phyloP scores from a whole-genome alignment of 2,797 vertebrate species.

The Acropternis orthonyx region DNA sequence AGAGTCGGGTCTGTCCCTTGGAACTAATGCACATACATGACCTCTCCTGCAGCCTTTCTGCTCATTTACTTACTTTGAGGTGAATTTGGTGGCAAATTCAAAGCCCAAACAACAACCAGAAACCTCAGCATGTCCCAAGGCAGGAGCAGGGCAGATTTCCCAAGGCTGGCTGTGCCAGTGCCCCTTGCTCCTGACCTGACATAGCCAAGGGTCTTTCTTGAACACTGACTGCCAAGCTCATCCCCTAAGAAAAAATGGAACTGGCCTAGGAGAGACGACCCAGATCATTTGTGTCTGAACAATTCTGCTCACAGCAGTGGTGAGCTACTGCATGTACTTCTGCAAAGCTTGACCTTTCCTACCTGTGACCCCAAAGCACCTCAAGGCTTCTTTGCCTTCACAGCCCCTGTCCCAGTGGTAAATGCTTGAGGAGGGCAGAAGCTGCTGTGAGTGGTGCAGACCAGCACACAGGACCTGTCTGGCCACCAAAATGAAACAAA shows the following conservation, averaged over 20 bases:
- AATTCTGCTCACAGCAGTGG: not conserved
- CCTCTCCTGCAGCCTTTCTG: not conserved
- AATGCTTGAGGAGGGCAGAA: not conserved
- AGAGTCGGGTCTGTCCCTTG: not conserved
- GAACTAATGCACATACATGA: not conserved
- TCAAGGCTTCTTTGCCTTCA: not conserved
- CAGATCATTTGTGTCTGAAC: not conserved
- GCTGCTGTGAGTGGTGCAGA: accelerated
- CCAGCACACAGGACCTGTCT: not conserved
- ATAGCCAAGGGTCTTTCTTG: not conserved
- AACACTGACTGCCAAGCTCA: not conserved
- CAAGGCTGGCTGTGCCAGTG: not conserved
- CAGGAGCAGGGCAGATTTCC: not conserved
- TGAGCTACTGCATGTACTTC: accelerated
- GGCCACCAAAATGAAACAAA: not conserved
- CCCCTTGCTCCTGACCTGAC: not conserved
- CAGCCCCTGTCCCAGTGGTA: not conserved
- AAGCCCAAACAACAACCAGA: not conserved
- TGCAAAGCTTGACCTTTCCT: not conserved
- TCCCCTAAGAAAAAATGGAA: not conserved
- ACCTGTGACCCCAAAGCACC: not conserved
- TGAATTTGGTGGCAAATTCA: not conserved
- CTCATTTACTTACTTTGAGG: not conserved
- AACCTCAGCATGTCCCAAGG: too few species aligned
- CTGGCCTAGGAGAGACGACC: not conserved